Base-by-base conservation (phyloP, 2,888 invertebrate species). In the Aspidiotus rigidus region DNA sequence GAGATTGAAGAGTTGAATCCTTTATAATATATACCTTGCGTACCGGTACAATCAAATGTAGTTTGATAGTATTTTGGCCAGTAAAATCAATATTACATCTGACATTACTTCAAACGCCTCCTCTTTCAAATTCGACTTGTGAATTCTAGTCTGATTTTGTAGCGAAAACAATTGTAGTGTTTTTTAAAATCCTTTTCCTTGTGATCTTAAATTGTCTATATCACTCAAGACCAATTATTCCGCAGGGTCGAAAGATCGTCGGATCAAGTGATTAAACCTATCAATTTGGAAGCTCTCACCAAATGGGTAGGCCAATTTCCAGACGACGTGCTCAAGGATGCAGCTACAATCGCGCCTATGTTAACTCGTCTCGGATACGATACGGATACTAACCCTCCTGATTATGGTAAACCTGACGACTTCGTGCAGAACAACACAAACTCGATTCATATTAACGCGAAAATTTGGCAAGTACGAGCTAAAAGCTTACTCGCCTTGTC, bases 231-330 rank as follows among this genome's bases (percentile, higher is more conserved):
- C 59, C 62, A 71, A 28, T 28, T 28, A 5, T 28, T 28, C 80
- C 79, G 69, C 82, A 96, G 95, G 80, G 93, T 94, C 78, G 97
- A 98, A 81, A 86, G 96, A 72, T 96, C 96, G 62, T 95, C 95
- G 72, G 97, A 98, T 83, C 98, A 98, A 84, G 96, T 99, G 75
- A 93, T 98, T 79, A 96, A 97, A 77, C 95, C 98, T 13, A 90
- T 99, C 72, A 98, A 99, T 82, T 82, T 93, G 77, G 97, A 97
- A 80, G 98, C 98, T 62, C 83, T 98, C 73, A 85, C 86, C 75
- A 93, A 92, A 81, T 93, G 93, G 93, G 92, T 91, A 74, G 92
- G 90, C 70, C 85, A 89, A 77, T 85, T 93, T 77, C 93, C 93
- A 76, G 85, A 86, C 39, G 96, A 98, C 81, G 95, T 97, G 71